phyloP scores from a whole-genome alignment of 2,888 invertebrate species.

The Apamea epomidion region DNA sequence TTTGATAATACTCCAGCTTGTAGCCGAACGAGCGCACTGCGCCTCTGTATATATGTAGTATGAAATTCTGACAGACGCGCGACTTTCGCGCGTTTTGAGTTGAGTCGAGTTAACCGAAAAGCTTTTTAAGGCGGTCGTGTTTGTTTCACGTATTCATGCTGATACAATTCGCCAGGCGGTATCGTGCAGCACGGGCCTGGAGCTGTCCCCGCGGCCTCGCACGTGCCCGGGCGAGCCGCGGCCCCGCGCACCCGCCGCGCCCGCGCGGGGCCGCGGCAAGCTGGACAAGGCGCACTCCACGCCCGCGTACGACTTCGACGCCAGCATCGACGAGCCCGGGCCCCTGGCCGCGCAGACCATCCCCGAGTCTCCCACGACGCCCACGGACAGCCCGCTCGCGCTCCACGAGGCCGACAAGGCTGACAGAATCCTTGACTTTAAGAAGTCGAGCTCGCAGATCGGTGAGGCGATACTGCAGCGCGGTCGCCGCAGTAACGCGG shows the following conservation, averaged over 20 bases:
- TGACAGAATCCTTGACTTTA: slow-evolving; percentile 84
- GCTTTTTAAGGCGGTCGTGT: neutral
- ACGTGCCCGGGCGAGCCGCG: slow-evolving; percentile 90
- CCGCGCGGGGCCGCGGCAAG: slow-evolving; percentile 78
- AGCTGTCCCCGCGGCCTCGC: slow-evolving; percentile 92
- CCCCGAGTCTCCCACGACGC: slow-evolving; percentile 82
- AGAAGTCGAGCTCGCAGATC: slow-evolving; percentile 83
- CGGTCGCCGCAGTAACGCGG: slow-evolving; percentile 53
- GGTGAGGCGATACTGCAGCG: slow-evolving; percentile 81
- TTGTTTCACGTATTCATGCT: neutral
- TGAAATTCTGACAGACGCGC: no score
- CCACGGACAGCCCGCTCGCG: slow-evolving; percentile 78
- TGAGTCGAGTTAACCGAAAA: neutral
- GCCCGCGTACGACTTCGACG: slow-evolving; percentile 93
- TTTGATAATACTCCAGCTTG: no score
- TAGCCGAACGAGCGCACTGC: no score
- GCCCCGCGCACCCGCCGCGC: slow-evolving; percentile 53
- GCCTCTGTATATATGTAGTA: no score
- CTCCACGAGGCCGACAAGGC: slow-evolving; percentile 74
- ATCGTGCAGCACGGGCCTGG: slow-evolving; percentile 94
- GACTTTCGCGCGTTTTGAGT: neutral
- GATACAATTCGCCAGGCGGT: slow-evolving; percentile 87
- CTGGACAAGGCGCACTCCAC: slow-evolving; percentile 95
- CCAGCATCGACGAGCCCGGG: slow-evolving; percentile 69
- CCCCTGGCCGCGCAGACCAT: slow-evolving; percentile 76